Evolutionary conservation across 2,888 invertebrate species (phyloP), one percentile per base, ranked within the genome.

Genomic region (Rhagonycha lutea): DNA sequence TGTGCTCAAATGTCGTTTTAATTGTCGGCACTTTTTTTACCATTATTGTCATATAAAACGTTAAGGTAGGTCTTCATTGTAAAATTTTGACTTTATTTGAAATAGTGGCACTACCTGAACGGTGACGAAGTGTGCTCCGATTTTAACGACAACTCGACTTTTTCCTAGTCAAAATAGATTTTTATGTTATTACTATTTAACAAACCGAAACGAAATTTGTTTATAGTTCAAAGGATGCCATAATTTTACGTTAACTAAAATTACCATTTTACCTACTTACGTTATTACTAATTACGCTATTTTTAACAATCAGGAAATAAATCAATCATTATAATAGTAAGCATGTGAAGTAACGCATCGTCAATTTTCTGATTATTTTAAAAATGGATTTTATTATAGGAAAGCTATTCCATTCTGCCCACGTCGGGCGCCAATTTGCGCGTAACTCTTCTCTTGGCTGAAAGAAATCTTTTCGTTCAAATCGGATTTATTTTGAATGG

Each of bases 1-100:
- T 76, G 76, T 76, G 28, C 62, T 69, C 69, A 76, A 76, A 76
- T 76, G 73, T 73, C 73, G 24, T 73, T 73, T 73, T 73, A 73
- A 73, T 73, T 73, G 73, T 63, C 61, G 62, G 32, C 68, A 24
- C n/a, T 69, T 68, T 62, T 73, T 67, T 60, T 72, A 61, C 24
- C 61, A 61, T 72, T 67, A 72, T 72, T 72, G 61, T 47, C 61
- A 47, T 68, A 32, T 71, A 71, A 67, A 68, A 68, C 62, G 14
- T 18, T 63, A 14, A 61, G 18, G 61, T 70, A 61, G 70, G 61
- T 70, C 24, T 63, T 28, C 70, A 62, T 62, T 70, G 26, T 23
- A 62, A 32, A 70, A 26, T 70, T 26, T 65, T 4, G 18, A 65
- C 63, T 65, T 65, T 23, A n/a, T 3, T 8, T 3, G 47, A 47